Evolutionary conservation across 2,888 invertebrate species (phyloP), one percentile per base, ranked within the genome.

Genomic region (Eilema griseolum): DNA sequence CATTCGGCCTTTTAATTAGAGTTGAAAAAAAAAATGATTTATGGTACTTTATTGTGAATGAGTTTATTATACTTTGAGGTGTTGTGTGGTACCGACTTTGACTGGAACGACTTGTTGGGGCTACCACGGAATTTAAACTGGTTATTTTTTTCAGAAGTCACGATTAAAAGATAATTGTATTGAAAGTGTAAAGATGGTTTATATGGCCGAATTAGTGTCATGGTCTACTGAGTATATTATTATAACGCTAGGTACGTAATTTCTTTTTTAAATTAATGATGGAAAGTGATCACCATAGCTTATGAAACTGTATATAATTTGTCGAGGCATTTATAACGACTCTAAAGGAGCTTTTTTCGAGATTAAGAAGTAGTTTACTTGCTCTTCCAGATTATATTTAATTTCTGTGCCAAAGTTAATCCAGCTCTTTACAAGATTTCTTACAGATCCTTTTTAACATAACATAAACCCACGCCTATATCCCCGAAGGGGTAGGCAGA

Each of bases 1-100:
- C 75, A 78, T 76, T 79, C 78, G 73, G 75, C 26, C 67, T 41
- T 73, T 78, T 81, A 81, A 81, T 81, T 81, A 77, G 71, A 23
- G 65, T 65, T 59, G 69, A 62, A 64, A 75, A 73, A 74, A 75
- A 73, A 70, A 62, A 67, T 73, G 73, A 81, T 81, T 81, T 79
- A 81, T 79, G 71, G 20, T 66, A 20, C n/a, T 56, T 61, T 66
- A 65, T 68, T 66, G 66, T 66, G 66, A 66, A 62, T 61, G 62
- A 60, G 33, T 60, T 71, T 67, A 52, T 60, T 46, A 61, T 65
- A 31, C 26, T 66, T 60, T 65, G 46, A 46, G 62, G 33, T 61
- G 41, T 12, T 41, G 26, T n/a, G 2, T 37, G 33, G 11, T 16
- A 52, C 61, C 23, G 52, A 28, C 31, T 59, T 26, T 14, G 41